These are phyloP conservation scores for Microtus montanus DNA, from an alignment of 2,113 vertebrate genomes.

Conservation along the genomic window DNA sequence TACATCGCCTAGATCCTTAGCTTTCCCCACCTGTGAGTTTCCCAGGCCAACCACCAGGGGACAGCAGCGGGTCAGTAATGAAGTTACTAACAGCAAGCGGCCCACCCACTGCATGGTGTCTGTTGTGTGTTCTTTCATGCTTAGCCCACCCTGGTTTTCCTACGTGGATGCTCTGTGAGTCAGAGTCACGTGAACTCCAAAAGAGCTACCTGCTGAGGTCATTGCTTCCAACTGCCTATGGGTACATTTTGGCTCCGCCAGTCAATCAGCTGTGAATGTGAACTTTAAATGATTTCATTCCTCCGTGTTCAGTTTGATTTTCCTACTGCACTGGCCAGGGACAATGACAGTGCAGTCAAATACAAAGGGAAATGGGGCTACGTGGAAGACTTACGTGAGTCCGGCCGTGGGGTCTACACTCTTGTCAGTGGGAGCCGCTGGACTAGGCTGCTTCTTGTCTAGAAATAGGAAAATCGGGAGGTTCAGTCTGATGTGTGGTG, in stretches of 20 bases:
- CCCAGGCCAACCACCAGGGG: slow-evolving; percentile 75
- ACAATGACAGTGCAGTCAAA: neutral
- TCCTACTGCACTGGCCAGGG: neutral
- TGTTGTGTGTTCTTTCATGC: neutral
- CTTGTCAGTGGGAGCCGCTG: neutral
- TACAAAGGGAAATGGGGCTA: neutral
- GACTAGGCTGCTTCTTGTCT: slow-evolving; percentile 29
- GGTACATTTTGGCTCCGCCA: neutral
- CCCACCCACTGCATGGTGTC: neutral
- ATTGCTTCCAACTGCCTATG: neutral
- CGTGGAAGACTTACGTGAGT: neutral
- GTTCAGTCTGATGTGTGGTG: neutral
- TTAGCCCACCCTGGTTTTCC: neutral
- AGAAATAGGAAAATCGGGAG: slow-evolving; percentile 39
- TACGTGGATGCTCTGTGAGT: neutral
- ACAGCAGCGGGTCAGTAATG: slow-evolving; percentile 58
- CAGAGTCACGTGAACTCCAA: neutral
- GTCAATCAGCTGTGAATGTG: neutral
- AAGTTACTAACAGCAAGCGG: neutral
- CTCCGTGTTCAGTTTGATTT: neutral
- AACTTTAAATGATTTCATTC: neutral
- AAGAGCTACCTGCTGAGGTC: neutral
- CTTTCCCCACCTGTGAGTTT: slow-evolving; percentile 48
- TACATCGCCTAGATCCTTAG: neutral
- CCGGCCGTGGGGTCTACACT: neutral